These are phyloP conservation scores for Siniperca undulata DNA, from an alignment of 2,797 vertebrate genomes.

Conservation along the genomic window DNA sequence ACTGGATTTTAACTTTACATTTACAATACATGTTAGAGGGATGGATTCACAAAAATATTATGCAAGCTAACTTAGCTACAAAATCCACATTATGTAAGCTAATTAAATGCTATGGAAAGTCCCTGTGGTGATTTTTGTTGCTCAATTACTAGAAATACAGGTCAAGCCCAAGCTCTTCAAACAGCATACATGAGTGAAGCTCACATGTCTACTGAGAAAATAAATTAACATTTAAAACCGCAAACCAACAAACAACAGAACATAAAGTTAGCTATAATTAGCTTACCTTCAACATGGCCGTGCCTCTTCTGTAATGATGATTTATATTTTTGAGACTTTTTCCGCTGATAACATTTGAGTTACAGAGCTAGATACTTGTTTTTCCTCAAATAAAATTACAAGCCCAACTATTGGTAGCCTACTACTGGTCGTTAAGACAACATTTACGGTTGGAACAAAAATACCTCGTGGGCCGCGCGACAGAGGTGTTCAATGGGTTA, in stretches of 20 bases:
- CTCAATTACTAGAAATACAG: too few relatives aligned
- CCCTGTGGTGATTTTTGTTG: not conserved
- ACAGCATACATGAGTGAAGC: not conserved
- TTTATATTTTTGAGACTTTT: not conserved
- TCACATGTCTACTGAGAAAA: not conserved
- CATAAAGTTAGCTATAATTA: not conserved
- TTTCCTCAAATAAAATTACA: not conserved
- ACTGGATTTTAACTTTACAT: not conserved
- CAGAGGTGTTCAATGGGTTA: not conserved
- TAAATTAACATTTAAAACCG: not conserved
- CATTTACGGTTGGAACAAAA: not conserved
- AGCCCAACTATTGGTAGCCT: too few relatives aligned
- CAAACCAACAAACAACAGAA: not conserved
- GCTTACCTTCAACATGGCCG: slow-evolving; percentile 29
- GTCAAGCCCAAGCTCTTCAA: not conserved
- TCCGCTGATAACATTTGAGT: not conserved
- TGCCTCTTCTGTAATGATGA: too few relatives aligned
- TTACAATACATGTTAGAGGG: not conserved
- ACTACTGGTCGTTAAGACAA: too few relatives aligned
- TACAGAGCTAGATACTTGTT: not conserved
- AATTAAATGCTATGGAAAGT: not conserved
- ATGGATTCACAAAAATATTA: not conserved
- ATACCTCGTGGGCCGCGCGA: rapidly evolving
- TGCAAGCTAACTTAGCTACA: too few relatives aligned
- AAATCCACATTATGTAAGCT: not conserved